Conservation (phyloP, 1,140 invertebrate genomes). For the Drosophila auraria region DNA sequence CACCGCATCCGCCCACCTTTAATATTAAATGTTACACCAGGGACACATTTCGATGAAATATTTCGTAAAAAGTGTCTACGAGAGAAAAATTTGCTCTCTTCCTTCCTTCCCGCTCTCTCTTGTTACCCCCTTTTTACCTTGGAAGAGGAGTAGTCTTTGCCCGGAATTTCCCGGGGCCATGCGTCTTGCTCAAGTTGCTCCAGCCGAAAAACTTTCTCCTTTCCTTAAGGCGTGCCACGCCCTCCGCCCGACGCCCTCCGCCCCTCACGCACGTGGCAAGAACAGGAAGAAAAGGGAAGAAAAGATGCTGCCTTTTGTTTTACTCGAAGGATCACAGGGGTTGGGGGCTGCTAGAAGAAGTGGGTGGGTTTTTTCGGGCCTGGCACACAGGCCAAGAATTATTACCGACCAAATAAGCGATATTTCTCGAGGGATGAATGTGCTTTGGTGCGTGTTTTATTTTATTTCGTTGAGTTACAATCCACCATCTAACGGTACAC, state of each 20-base stretch:
- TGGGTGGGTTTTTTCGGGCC: conserved; percentile 52
- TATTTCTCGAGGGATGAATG: conserved; percentile 85
- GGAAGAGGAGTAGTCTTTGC: conserved; percentile 6
- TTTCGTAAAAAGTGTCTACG: conserved; percentile 85
- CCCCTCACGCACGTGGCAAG: conserved; percentile 72
- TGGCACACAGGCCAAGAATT: conserved; percentile 75
- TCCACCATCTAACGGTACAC: conserved; percentile 75
- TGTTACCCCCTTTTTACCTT: conserved; percentile 8
- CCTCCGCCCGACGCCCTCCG: neutral
- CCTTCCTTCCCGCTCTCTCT: conserved; percentile 4
- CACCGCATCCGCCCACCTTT: conserved; percentile 70
- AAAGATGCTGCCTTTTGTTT: conserved; percentile 77
- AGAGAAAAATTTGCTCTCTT: conserved; percentile 71
- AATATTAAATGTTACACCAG: conserved; percentile 85
- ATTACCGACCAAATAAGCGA: conserved; percentile 85
- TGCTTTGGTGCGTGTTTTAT: conserved; percentile 85
- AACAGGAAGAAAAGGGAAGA: conserved; percentile 41
- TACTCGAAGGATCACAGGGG: conserved; percentile 11
- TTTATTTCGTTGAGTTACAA: conserved; percentile 85
- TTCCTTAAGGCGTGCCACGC: conserved; percentile 74
- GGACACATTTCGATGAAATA: conserved; percentile 85
- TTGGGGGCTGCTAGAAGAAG: conserved; percentile 8
- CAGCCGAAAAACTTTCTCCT: conserved; percentile 78
- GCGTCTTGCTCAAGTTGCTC: conserved; percentile 68
- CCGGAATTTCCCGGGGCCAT: conserved; percentile 49